These are phyloP conservation scores for Tyria jacobaeae DNA, from an alignment of 2,888 invertebrate species.

Conservation along the genomic window DNA sequence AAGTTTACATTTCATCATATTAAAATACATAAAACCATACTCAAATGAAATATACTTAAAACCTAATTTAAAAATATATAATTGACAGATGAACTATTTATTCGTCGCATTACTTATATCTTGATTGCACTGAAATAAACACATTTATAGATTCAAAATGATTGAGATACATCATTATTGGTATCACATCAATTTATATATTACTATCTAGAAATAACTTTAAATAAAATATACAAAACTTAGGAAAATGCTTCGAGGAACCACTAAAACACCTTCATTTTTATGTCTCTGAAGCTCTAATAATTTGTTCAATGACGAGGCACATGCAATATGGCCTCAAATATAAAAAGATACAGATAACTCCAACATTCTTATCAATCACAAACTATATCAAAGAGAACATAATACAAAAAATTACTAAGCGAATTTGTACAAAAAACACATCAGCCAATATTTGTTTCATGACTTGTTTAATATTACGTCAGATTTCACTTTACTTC, in stretches of 20 bases:
- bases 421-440: slow-evolving; percentile 21
- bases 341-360: slow-evolving; percentile 27
- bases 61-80: slow-evolving; percentile 27
- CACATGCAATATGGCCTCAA: slow-evolving; percentile 41
- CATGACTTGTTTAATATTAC: background rate
- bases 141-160: slow-evolving; percentile 45
- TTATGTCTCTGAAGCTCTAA: slow-evolving; percentile 37
- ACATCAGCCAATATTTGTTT: background rate
- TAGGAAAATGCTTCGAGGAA: slow-evolving; percentile 82
- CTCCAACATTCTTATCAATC: slow-evolving; percentile 23
- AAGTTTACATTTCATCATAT: slow-evolving; percentile 48
- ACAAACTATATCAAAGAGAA: slow-evolving; percentile 21
- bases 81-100: slow-evolving; percentile 6
- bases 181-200: slow-evolving; percentile 34
- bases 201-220: slow-evolving; percentile 47
- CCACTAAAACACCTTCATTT: slow-evolving; percentile 62
- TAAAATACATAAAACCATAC: slow-evolving; percentile 34
- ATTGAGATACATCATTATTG: slow-evolving; percentile 41
- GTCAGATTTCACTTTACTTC: background rate
- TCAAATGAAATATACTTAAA: slow-evolving; percentile 41
- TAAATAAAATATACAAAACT: slow-evolving; percentile 52
- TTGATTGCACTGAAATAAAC: slow-evolving; percentile 49
- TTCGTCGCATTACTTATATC: slow-evolving; percentile 16
- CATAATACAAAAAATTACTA: slow-evolving; percentile 12
- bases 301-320: slow-evolving; percentile 29